Evolutionary conservation across 1,140 invertebrate genomes (phyloP).

Genomic region (Lutraria rhynchaena): DNA sequence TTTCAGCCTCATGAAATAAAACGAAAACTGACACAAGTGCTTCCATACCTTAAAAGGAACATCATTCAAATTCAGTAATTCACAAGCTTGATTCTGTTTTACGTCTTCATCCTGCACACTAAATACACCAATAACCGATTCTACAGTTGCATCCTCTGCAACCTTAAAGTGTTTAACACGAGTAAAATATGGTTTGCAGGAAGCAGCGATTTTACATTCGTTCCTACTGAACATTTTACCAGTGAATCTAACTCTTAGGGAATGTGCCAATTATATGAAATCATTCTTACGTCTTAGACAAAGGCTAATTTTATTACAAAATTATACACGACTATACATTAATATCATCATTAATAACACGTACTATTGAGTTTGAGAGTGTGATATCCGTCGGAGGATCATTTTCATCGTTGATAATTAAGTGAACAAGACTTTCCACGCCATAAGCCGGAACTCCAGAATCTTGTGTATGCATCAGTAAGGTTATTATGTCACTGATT

Average conservation of each 20-base stretch:
- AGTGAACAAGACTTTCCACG: slow-evolving; percentile 51
- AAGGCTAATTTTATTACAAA: no score
- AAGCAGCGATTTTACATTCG: no score
- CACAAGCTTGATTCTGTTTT: slow-evolving; percentile 64
- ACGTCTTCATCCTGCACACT: slow-evolving; percentile 68
- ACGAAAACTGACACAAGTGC: no score
- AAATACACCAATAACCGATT: slow-evolving; percentile 62
- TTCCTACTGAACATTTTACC: no score
- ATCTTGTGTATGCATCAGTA: slow-evolving; percentile 66
- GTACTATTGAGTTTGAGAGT: no score
- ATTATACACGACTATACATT: no score
- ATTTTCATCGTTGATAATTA: slow-evolving; percentile 66
- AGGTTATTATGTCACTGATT: slow-evolving; percentile 53
- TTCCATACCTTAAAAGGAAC: slow-evolving; percentile 74
- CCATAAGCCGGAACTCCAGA: slow-evolving; percentile 62
- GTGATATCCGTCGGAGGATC: slow-evolving; percentile 68
- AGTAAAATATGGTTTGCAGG: no score
- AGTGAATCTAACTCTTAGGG: no score
- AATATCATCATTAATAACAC: no score
- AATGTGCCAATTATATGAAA: no score
- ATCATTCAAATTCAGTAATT: slow-evolving; percentile 60
- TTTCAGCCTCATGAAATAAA: no score
- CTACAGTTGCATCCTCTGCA: slow-evolving; percentile 61
- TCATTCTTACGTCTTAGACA: no score
- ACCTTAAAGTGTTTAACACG: slow-evolving; percentile 55